These are phyloP conservation scores for Pyralis farinalis DNA, from an alignment of 2,888 invertebrate species.

Conservation along the genomic window DNA sequence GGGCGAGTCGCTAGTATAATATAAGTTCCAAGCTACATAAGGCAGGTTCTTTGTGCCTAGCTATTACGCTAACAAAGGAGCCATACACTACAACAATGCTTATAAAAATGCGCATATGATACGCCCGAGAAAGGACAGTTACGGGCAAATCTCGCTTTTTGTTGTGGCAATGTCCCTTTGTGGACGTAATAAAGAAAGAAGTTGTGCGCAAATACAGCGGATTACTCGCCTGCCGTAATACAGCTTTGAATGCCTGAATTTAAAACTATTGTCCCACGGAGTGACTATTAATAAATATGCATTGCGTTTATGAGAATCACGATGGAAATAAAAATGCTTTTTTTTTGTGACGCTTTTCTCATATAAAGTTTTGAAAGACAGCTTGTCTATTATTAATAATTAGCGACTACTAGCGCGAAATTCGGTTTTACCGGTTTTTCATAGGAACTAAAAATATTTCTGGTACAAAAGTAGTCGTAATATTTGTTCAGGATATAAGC, in stretches of 20 bases:
- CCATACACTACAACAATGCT: conserved; percentile 32
- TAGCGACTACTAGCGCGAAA: too few relatives aligned
- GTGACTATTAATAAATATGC: too few relatives aligned
- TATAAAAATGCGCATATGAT: conserved; percentile 69
- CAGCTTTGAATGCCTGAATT: conserved; percentile 9
- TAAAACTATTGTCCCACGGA: conserved; percentile 17
- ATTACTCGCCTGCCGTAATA: conserved; percentile 30
- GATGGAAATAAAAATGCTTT: neutral
- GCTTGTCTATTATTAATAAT: too few relatives aligned
- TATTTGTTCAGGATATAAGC: too few relatives aligned
- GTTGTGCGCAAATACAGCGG: conserved; percentile 37
- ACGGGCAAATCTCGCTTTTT: conserved; percentile 61
- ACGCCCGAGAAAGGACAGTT: conserved; percentile 46
- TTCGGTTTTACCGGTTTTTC: too few relatives aligned
- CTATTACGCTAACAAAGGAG: conserved; percentile 19
- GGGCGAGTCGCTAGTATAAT: too few relatives aligned
- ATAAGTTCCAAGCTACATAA: too few relatives aligned
- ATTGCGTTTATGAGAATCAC: conserved; percentile 1
- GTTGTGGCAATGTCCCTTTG: conserved; percentile 49
- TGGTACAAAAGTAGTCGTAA: too few relatives aligned
- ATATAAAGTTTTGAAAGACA: neutral
- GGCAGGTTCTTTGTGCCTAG: neutral
- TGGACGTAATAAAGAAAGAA: conserved; percentile 50
- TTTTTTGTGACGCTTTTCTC: too few relatives aligned
- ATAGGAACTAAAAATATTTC: too few relatives aligned